These are phyloP conservation scores for Hyalella azteca DNA, from an alignment of 2,888 invertebrate genomes.

Conservation along the genomic window DNA sequence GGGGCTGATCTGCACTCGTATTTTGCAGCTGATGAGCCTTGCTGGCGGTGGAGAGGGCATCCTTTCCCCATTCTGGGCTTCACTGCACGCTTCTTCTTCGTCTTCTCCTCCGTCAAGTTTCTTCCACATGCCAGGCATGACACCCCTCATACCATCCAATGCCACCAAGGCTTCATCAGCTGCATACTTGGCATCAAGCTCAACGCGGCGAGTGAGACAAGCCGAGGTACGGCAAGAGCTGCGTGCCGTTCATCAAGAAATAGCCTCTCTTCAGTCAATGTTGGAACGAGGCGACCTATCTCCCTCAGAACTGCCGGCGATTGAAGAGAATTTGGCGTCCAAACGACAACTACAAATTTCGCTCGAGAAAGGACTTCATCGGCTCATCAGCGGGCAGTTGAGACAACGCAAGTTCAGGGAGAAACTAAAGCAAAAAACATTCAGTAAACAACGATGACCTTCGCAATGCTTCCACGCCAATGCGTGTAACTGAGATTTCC, in stretches of 20 bases:
- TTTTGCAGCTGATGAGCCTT: constrained; percentile 29
- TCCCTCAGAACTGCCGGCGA: constrained; percentile 35
- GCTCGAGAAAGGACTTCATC: constrained; percentile 53
- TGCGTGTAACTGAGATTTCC: too few species aligned
- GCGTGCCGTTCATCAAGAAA: constrained; percentile 47
- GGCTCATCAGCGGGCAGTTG: constrained; percentile 56
- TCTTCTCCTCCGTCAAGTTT: constrained; percentile 33
- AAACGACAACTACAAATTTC: constrained; percentile 41
- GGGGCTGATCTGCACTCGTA: constrained; percentile 8
- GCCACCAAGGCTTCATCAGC: not conserved
- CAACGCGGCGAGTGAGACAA: constrained; percentile 44
- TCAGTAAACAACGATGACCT: constrained; percentile 7
- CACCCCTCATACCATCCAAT: not conserved
- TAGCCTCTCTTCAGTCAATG: constrained; percentile 46
- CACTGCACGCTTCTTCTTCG: constrained; percentile 45
- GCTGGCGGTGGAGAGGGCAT: not conserved
- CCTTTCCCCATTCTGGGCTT: constrained; percentile 44
- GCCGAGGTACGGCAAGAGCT: constrained; percentile 51
- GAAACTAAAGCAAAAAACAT: constrained; percentile 45
- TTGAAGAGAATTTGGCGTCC: constrained; percentile 42
- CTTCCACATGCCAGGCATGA: constrained; percentile 2
- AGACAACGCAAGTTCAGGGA: constrained; percentile 57
- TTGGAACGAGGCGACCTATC: constrained; percentile 45
- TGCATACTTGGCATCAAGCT: not conserved
- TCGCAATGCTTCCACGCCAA: too few species aligned